Conservation (phyloP, 2,113 vertebrate genomes). For the Brachypodius melanocephalos region DNA sequence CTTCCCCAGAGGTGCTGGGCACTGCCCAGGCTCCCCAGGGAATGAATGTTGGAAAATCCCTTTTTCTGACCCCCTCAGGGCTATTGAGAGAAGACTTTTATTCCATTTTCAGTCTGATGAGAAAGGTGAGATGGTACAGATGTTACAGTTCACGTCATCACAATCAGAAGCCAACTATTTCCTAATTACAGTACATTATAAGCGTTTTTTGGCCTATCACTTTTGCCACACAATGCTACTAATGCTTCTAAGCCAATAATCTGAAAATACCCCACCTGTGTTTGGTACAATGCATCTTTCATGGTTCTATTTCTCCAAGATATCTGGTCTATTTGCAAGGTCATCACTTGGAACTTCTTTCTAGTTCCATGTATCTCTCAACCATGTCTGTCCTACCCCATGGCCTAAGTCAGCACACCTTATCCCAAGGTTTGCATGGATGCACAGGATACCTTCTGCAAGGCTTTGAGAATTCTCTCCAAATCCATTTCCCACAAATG, state of each 20-base stretch:
- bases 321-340: background rate
- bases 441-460: background rate
- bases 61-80: background rate
- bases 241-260: background rate
- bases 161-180: background rate
- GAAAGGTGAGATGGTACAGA: background rate
- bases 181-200: background rate
- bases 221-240: background rate
- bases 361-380: background rate
- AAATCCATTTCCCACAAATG: background rate
- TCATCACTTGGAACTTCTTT: background rate
- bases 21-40: background rate
- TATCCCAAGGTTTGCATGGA: background rate
- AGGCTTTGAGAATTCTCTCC: background rate
- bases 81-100: background rate
- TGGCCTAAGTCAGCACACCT: background rate
- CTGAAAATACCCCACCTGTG: background rate
- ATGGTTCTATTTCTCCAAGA: background rate
- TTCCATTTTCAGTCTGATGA: background rate
- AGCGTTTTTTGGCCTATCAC: background rate
- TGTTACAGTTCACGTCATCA: background rate
- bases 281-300: background rate
- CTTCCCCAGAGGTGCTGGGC: background rate
- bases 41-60: background rate
- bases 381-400: background rate